Percentiles rank a stretch among this genome's conserved stretches.
Conservation (phyloP, 2,888 invertebrate genomes). For the Tachystola acroxantha region DNA sequence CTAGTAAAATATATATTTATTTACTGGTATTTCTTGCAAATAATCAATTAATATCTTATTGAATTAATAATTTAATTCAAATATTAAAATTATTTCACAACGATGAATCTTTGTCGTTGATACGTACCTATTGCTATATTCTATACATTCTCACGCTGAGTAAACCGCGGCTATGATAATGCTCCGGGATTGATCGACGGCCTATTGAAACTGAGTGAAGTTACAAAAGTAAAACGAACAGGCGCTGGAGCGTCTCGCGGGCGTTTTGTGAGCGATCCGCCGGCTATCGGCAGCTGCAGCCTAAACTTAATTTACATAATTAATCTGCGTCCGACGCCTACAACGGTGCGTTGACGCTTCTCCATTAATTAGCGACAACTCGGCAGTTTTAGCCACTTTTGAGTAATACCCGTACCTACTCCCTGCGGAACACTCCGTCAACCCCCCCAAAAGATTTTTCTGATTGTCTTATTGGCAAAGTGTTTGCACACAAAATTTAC, state of each 20-base stretch:
- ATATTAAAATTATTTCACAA: not conserved
- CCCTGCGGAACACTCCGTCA: constrained; percentile 13
- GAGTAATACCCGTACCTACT: constrained; percentile 14
- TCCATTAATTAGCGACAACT: constrained; percentile 42
- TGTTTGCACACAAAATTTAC: too few relatives aligned
- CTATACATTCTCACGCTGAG: constrained; percentile 26
- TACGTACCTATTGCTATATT: constrained; percentile 5
- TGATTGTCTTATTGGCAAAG: constrained; percentile 1
- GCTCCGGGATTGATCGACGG: constrained; percentile 30
- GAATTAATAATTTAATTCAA: too few relatives aligned
- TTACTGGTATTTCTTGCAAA: too few relatives aligned
- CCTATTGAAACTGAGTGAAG: constrained; percentile 32
- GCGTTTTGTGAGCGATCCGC: constrained; percentile 42
- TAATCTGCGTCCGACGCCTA: constrained; percentile 45
- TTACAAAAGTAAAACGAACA: constrained; percentile 30
- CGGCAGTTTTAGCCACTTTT: constrained; percentile 22
- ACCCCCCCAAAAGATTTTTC: constrained; percentile 14
- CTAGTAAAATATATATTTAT: too few relatives aligned
- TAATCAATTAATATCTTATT: too few relatives aligned
- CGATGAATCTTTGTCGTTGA: constrained; percentile 10
- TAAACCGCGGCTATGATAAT: constrained; percentile 41
- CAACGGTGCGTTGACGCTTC: constrained; percentile 34
- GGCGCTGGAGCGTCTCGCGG: constrained; percentile 21
- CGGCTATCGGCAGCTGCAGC: constrained; percentile 47
- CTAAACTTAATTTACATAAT: constrained; percentile 57